These are phyloP conservation scores for Thymelicus acteon DNA, from an alignment of 2,888 invertebrate genomes.

Conservation along the genomic window DNA sequence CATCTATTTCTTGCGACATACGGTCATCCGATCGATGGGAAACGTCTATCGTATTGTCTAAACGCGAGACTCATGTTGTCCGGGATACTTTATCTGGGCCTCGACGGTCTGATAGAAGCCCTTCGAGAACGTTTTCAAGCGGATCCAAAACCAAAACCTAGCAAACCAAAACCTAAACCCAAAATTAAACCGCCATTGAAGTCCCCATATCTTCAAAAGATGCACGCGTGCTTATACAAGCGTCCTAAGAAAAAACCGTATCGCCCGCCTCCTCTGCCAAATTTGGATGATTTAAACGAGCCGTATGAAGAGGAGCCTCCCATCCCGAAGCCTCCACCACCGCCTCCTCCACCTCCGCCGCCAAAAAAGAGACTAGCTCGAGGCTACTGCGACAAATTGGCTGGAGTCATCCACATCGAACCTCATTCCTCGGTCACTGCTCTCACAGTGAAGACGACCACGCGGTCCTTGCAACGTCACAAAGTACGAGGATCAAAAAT, in stretches of 20 bases:
- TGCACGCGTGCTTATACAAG: slow-evolving; percentile 60
- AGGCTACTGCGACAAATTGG: slow-evolving; percentile 64
- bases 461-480: slow-evolving; percentile 47
- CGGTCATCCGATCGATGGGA: slow-evolving; percentile 64
- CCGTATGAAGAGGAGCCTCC: slow-evolving; percentile 66
- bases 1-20: slow-evolving; percentile 62
- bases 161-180: slow-evolving; percentile 51
- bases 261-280: slow-evolving; percentile 64
- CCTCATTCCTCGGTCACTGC: slow-evolving; percentile 51
- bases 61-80: slow-evolving; percentile 71
- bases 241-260: slow-evolving; percentile 52
- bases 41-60: slow-evolving; percentile 57
- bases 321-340: slow-evolving; percentile 59
- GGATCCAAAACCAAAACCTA: slow-evolving; percentile 46
- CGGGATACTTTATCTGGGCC: slow-evolving; percentile 67
- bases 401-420: slow-evolving; percentile 58
- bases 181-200: slow-evolving; percentile 50
- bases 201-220: slow-evolving; percentile 70
- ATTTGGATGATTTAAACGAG: slow-evolving; percentile 66
- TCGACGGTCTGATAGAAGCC: slow-evolving; percentile 57
- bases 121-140: slow-evolving; percentile 62
- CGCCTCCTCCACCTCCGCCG: slow-evolving; percentile 66
- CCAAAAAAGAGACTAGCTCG: slow-evolving; percentile 65
- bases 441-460: slow-evolving; percentile 49
- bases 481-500: slow-evolving; percentile 51